Evolutionary conservation across 1,140 invertebrate genomes (phyloP), one percentile per base, ranked within the genome.

Genomic region (Tetramorium simillimum): DNA sequence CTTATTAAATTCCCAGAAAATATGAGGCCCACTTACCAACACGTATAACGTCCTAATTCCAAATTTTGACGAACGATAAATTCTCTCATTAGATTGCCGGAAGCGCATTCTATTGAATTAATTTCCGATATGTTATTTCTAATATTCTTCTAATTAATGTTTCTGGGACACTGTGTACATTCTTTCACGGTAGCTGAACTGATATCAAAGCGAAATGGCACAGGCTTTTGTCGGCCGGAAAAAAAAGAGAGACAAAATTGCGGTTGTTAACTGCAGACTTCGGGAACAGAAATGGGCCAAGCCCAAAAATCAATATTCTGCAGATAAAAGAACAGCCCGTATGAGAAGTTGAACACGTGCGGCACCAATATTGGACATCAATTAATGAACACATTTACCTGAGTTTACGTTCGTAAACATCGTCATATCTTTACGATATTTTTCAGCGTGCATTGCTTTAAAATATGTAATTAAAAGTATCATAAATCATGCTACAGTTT

Each of bases 231-330:
- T 72, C 63, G 33, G 63, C 14, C 3, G 63, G 49, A 46, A 81
- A 80, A 80, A 80, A 69, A 69, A 40, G 18, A 28, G 33, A 21
- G 37, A 58, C 63, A 82, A 60, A 60, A 73, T 73, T 72, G 53
- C 67, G 24, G 40, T 58, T 73, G 67, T 82, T 73, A 58, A 60
- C 37, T 73, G 51, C 80, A 73, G 80, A 60, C 69, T 37, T 58
- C 67, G 80, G 63, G 46, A 40, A 14, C 2, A 81, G 40, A 72
- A 82, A 73, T 58, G 24, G 40, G 24, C n/a, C 80, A 49, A 72
- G 67, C 51, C 53, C 37, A 58, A 72, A 82, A 73, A 82, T 82
- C 80, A 46, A 72, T 73, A 73, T n/a, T 60, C 24, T 24, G 40
- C 65, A 51, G 18, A 9, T 14, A 46, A 58, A 73, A 56, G 77